Conservation (phyloP, 2,797 vertebrate genomes). For the Pterois miles region DNA sequence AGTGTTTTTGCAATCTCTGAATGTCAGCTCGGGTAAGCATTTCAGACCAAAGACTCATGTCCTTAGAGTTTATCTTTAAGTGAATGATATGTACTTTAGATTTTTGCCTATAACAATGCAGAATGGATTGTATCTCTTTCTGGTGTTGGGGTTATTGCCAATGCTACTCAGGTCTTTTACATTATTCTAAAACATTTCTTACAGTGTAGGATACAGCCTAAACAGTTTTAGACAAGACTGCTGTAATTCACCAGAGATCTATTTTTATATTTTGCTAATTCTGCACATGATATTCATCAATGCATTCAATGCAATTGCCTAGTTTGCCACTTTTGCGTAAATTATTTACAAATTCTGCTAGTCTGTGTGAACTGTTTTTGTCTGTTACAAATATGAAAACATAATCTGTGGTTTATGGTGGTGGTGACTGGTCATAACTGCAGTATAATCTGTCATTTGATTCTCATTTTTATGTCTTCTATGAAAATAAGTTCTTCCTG, state of each 20-base stretch:
- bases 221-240: constrained; percentile 44
- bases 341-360: constrained; percentile 52
- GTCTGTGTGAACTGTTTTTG: constrained; percentile 26
- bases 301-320: constrained; percentile 50
- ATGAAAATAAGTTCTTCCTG: constrained; percentile 51
- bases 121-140: constrained; percentile 30
- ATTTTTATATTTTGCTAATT: constrained; percentile 70
- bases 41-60: constrained; percentile 66
- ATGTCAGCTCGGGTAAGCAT: constrained; percentile 11
- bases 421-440: constrained; percentile 37
- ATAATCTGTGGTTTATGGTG: constrained; percentile 48
- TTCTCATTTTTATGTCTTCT: constrained; percentile 22
- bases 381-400: constrained; percentile 28
- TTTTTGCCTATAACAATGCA: constrained; percentile 15
- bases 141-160: constrained; percentile 47
- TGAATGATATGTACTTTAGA: constrained; percentile 21
- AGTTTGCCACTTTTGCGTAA: constrained; percentile 62
- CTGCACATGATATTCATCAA: constrained; percentile 60
- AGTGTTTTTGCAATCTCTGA: constrained; percentile 15
- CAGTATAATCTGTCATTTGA: constrained; percentile 44
- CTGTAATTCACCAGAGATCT: constrained; percentile 66
- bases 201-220: constrained; percentile 30
- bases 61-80: constrained; percentile 10
- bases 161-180: constrained; percentile 73
- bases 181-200: constrained; percentile 49